Conservation (phyloP, 2,113 vertebrate species). For the Tretioscincus oriximinensis region DNA sequence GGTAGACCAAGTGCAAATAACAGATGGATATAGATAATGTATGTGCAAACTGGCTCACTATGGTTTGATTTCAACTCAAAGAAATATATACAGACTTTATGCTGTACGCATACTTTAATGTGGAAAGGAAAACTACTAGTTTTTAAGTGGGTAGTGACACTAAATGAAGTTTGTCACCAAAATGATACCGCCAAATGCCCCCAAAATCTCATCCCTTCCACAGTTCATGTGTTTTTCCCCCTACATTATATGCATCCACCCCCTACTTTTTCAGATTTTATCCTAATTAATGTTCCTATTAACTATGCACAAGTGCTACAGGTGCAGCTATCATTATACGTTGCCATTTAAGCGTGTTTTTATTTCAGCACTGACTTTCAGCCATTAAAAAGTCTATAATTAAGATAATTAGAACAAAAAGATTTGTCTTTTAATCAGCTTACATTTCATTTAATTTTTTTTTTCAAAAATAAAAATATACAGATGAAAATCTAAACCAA, state of each 20-base stretch:
- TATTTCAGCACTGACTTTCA: conserved; percentile 52
- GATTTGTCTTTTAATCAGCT: conserved; percentile 49
- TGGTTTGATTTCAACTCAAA: no score
- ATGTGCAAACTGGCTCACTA: no score
- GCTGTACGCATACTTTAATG: no score
- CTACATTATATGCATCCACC: not conserved
- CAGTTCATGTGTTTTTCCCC: not conserved
- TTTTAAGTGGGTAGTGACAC: not conserved
- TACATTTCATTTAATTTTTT: conserved; percentile 32
- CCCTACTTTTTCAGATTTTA: not conserved
- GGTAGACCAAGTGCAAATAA: no score
- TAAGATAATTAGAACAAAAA: conserved; percentile 61
- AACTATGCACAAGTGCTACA: not conserved
- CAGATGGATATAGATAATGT: no score
- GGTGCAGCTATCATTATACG: conserved; percentile 13
- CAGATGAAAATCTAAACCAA: conserved; percentile 27
- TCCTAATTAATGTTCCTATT: not conserved
- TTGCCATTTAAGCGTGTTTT: conserved; percentile 45
- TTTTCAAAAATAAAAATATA: conserved; percentile 17
- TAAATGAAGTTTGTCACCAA: accelerated
- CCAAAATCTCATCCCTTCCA: accelerated
- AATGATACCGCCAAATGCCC: accelerated
- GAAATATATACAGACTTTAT: no score
- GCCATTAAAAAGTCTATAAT: conserved; percentile 40
- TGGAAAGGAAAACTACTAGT: not conserved